Evolutionary conservation across 2,888 invertebrate species (phyloP), one percentile per base, ranked within the genome.

Genomic region (Ellobium chinense): DNA sequence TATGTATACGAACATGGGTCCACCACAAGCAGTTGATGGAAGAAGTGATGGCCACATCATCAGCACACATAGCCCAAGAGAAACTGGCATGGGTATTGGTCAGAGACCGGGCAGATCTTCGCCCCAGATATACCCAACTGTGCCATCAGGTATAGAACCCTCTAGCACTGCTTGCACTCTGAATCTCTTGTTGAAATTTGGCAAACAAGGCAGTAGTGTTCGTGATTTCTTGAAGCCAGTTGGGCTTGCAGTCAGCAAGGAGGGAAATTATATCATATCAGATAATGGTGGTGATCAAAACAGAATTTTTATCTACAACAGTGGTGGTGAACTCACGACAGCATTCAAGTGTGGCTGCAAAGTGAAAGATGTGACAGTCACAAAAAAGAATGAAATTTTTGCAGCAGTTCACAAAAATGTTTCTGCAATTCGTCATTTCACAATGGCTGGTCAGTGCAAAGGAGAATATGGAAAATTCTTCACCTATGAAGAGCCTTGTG

Each of bases 181-280:
- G 58, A 85, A 87, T 18, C 54, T 89, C 31, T 18, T 89, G 31
- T 73, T 87, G 1, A 82, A 80, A 72, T 89, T 89, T 81, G 91
- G 91, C 21, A 86, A 89, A 66, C 88, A 86, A 81, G 90, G 90
- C 12, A 78, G 86, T 7, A 84, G 82, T 18, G 78, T 88, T 0
- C 83, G 84, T 21, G 88, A 89, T 74, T 89, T 91, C 66, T 83
- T 86, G 39, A 89, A 89, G 76, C 91, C 91, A 2, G 85, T 87
- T 54, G 90, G 90, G 5, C 72, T 91, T 14, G 87, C 90, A 12
- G 85, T 88, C 12, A 87, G 87, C 14, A 80, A 82, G 39, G 84
- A 85, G 54, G 89, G 88, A n/a, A 88, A 91, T 36, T 88, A 88
- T 78, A 81, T 90, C 0, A 80, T 91, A 1, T 87, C 90, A 2